Percentiles rank a stretch among this genome's conserved stretches.
phyloP scores from a whole-genome alignment of 2,888 invertebrate species.

The Portevinia maculata region DNA sequence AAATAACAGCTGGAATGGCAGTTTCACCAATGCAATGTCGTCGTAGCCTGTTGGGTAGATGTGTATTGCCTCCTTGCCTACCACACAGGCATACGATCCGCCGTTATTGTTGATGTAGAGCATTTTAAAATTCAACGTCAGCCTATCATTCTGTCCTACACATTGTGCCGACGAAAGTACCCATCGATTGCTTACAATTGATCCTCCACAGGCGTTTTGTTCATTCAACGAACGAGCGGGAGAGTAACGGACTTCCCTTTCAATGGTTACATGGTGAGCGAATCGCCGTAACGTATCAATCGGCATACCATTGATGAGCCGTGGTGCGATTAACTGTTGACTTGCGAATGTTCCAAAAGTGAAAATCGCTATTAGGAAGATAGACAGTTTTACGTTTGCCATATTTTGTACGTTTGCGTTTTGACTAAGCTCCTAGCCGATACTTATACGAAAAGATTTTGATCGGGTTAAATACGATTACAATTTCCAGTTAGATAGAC shows the following conservation, averaged over 20 bases:
- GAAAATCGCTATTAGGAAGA: background rate
- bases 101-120: background rate
- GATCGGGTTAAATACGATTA: slow-evolving; percentile 16
- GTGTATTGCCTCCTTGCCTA: slow-evolving; percentile 28
- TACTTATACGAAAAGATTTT: slow-evolving; percentile 29
- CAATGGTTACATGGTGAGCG: slow-evolving; percentile 58
- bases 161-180: slow-evolving; percentile 49
- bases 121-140: slow-evolving; percentile 22
- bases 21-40: slow-evolving; percentile 54
- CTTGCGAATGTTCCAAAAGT: background rate
- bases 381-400: background rate
- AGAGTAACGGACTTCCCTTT: background rate
- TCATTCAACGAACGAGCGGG: too few species aligned
- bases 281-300: slow-evolving; percentile 65
- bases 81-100: slow-evolving; percentile 25
- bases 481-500: background rate
- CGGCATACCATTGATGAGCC: slow-evolving; percentile 43
- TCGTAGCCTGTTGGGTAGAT: slow-evolving; percentile 60
- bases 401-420: slow-evolving; percentile 2
- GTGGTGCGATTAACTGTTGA: slow-evolving; percentile 14
- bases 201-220: slow-evolving; percentile 47
- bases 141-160: slow-evolving; percentile 6
- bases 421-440: background rate
- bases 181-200: slow-evolving; percentile 49
- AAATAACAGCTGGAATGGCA: slow-evolving; percentile 38